Percentiles rank a stretch among this genome's conserved stretches.
Conservation (phyloP, 2,888 invertebrate genomes). For the Dione vanillae region DNA sequence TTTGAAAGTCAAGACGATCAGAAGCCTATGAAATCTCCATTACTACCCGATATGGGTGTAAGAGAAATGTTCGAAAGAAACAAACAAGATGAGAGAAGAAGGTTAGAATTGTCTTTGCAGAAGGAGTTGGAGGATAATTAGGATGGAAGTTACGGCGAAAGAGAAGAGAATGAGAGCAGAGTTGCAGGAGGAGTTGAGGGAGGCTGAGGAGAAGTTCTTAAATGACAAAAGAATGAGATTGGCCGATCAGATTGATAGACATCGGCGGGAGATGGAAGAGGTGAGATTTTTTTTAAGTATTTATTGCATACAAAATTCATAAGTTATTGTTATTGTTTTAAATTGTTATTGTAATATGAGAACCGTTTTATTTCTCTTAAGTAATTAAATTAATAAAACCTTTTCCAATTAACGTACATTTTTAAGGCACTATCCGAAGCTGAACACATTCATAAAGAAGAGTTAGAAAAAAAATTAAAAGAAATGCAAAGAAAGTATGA, state of each 20-base stretch:
- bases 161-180: slow-evolving; percentile 83
- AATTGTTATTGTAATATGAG: too few relatives aligned
- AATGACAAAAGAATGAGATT: slow-evolving; percentile 71
- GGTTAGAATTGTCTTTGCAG: slow-evolving; percentile 73
- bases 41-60: slow-evolving; percentile 70
- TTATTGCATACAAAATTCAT: too few relatives aligned
- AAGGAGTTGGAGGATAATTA: slow-evolving; percentile 81
- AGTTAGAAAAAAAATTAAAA: slow-evolving; percentile 55
- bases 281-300: slow-evolving; percentile 54
- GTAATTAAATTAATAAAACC: too few relatives aligned
- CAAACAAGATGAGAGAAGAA: slow-evolving; percentile 66
- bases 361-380: too few relatives aligned
- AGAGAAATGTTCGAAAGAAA: slow-evolving; percentile 75
- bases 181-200: slow-evolving; percentile 79
- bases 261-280: slow-evolving; percentile 75
- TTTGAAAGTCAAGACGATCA: slow-evolving; percentile 73
- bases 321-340: too few relatives aligned
- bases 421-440: slow-evolving; percentile 62
- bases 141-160: slow-evolving; percentile 83
- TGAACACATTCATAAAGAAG: slow-evolving; percentile 59
- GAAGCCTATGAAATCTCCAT: slow-evolving; percentile 68
- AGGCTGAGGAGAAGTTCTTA: slow-evolving; percentile 76
- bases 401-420: neutral
- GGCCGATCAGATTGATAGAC: slow-evolving; percentile 74
- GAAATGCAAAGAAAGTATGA: slow-evolving; percentile 62